phyloP scores from a whole-genome alignment of 2,113 vertebrate genomes.

The Clupea harengus region DNA sequence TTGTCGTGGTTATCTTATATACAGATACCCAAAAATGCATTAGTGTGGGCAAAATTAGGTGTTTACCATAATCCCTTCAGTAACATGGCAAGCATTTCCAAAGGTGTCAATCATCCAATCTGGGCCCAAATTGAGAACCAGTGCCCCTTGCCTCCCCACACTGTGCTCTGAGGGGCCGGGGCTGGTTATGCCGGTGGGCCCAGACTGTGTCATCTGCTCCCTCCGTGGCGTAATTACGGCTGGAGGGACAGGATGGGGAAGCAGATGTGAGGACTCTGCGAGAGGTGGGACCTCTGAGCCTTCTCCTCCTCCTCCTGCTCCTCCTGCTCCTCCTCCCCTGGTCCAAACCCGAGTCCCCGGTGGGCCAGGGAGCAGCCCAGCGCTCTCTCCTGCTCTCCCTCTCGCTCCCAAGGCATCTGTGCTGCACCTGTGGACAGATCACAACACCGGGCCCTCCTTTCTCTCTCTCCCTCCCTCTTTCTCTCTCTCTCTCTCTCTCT shows the following conservation, averaged over 20 bases:
- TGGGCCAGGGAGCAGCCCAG: conserved; percentile 61
- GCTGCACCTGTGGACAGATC: conserved; percentile 71
- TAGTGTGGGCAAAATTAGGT: neutral
- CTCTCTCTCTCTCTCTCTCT: conserved; percentile 35
- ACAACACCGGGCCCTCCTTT: neutral
- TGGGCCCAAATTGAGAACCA: neutral
- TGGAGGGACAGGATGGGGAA: conserved; percentile 59
- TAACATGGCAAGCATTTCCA: conserved; percentile 13
- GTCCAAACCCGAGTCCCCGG: conserved; percentile 45
- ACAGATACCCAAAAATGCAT: neutral
- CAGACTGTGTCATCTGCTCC: conserved; percentile 64
- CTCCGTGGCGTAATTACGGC: conserved; percentile 70
- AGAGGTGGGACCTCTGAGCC: conserved; percentile 58
- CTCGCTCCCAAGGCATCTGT: conserved; percentile 68
- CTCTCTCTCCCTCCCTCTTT: neutral
- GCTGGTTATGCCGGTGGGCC: neutral
- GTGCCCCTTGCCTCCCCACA: neutral
- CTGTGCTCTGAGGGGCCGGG: neutral
- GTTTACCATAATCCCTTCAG: neutral
- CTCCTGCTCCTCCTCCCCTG: conserved; percentile 18
- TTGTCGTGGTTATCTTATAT: neutral
- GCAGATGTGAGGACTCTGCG: conserved; percentile 73
- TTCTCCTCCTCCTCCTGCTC: conserved; percentile 41
- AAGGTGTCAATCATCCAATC: conserved; percentile 16
- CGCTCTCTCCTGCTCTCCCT: conserved; percentile 34